Base-by-base conservation (phyloP, 30 jellyfish, hydroid and myxozoan species). In the Rhopilema esculentum region DNA sequence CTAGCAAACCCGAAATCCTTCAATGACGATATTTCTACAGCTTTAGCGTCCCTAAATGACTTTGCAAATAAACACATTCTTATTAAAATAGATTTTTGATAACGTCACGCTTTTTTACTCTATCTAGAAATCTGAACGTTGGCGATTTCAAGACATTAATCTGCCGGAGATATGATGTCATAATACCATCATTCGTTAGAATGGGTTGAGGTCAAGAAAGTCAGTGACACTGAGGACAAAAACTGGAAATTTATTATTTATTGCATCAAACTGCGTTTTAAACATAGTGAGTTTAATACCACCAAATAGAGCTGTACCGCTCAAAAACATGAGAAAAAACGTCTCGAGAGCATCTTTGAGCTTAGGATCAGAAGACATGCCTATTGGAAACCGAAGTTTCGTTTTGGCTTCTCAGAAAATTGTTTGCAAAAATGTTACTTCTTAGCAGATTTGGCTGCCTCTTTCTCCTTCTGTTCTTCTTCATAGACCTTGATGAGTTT, bases 391-490 rank as follows among this genome's bases (percentile, higher is more conserved):
- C 9, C 6, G 57, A 24, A 17, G 82, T 75, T 75, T 51, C 20
- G 26, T 27, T 16, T 48, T 20, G 32, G 72, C 17, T 63, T 63
- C 20, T 2, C 6, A 63, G 30, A 63, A 63, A 2, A 40, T 40
- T 40, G n/a, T n/a, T 40, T 40, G 57, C 12, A 2, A 12, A 6
- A 6, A 2, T 40, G 66, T 82, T 87, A 87, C 74, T 82, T 81
- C 31, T 77, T 87, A 12, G 88, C 93, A 7, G 97, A 68, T 68
- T 94, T 94, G 67, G 72, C 93, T 0, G 95, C 99, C 76, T 94
- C 99, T 15, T 86, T 91, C 48, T 78, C 91, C 78, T 94, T 94
- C 75, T 94, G 95, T 25, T 91, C 99, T 20, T 87, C 98, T 83
- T 90, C 97, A 49, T 87, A 97, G 18, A 64, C 69, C 50, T 96